These are phyloP conservation scores for Drosophila oshimai DNA, from an alignment of 1,140 invertebrate genomes.

Conservation along the genomic window DNA sequence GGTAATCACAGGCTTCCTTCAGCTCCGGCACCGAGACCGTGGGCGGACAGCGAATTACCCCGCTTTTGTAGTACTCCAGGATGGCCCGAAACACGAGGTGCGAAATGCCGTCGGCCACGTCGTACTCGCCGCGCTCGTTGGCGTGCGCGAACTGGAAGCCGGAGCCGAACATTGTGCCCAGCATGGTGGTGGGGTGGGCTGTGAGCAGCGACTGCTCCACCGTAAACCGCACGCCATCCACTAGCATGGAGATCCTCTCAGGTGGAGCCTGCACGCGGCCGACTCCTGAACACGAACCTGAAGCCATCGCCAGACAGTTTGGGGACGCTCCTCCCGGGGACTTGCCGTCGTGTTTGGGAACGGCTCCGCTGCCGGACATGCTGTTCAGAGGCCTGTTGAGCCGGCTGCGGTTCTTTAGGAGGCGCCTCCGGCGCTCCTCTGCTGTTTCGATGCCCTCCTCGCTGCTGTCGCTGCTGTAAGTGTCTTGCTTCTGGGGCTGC, in stretches of 20 bases:
- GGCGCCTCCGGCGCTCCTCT: slow-evolving; percentile 85
- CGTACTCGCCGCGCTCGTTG: slow-evolving; percentile 98
- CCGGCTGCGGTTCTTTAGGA: slow-evolving; percentile 86
- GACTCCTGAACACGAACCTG: background rate
- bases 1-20: slow-evolving; percentile 98
- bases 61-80: slow-evolving; percentile 96
- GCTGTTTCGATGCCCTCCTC: slow-evolving; percentile 87
- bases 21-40: slow-evolving; percentile 95
- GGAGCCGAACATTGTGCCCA: slow-evolving; percentile 98
- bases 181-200: slow-evolving; percentile 95
- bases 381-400: slow-evolving; percentile 39
- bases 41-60: slow-evolving; percentile 91
- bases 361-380: slow-evolving; percentile 50
- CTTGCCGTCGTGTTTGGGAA: slow-evolving; percentile 59
- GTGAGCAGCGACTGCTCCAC: slow-evolving; percentile 96
- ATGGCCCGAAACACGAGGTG: slow-evolving; percentile 97
- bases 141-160: slow-evolving; percentile 96
- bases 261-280: slow-evolving; percentile 39
- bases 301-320: slow-evolving; percentile 24
- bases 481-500: slow-evolving; percentile 58
- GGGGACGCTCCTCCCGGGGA: slow-evolving; percentile 16
- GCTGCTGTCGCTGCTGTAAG: slow-evolving; percentile 87
- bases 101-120: slow-evolving; percentile 99
- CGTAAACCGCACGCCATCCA: slow-evolving; percentile 96
- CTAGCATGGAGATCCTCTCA: slow-evolving; percentile 91